Evolutionary conservation across 2,888 invertebrate genomes (phyloP).

Genomic region (Cataglyphis rosenhaueri): DNA sequence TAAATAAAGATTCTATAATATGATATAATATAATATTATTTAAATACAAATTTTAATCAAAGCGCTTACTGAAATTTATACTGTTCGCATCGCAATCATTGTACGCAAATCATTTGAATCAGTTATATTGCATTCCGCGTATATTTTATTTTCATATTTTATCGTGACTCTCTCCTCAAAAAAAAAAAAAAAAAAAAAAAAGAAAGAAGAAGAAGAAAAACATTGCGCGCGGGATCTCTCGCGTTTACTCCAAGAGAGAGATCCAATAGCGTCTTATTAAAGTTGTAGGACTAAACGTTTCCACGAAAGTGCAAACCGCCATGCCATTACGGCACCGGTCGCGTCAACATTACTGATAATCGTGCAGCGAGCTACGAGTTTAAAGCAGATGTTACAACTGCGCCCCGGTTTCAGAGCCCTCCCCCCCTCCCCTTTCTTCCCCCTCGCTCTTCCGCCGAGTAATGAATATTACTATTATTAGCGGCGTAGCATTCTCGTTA

Average conservation of each 20-base stretch:
- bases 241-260: not conserved
- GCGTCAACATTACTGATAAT: constrained; percentile 63
- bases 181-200: too few species aligned
- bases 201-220: too few species aligned
- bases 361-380: constrained; percentile 57
- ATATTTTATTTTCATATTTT: not conserved
- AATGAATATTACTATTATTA: constrained; percentile 55
- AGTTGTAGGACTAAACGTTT: constrained; percentile 46
- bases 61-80: not conserved
- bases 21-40: not conserved
- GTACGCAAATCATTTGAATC: not conserved
- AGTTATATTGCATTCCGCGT: not conserved
- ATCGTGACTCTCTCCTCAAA: not conserved
- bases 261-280: constrained; percentile 33
- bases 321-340: constrained; percentile 54
- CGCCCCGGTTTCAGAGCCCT: constrained; percentile 53
- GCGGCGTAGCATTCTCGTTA: constrained; percentile 43
- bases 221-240: not conserved
- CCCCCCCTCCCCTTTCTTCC: not conserved
- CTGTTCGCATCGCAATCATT: not conserved
- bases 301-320: constrained; percentile 47
- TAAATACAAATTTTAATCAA: constrained; percentile 12
- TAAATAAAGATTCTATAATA: not conserved
- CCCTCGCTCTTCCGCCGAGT: constrained; percentile 18
- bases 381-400: constrained; percentile 55